Percentiles rank a stretch among this genome's conserved stretches.
Conservation (phyloP, 1,140 invertebrate genomes). For the Gryllus bimaculatus region DNA sequence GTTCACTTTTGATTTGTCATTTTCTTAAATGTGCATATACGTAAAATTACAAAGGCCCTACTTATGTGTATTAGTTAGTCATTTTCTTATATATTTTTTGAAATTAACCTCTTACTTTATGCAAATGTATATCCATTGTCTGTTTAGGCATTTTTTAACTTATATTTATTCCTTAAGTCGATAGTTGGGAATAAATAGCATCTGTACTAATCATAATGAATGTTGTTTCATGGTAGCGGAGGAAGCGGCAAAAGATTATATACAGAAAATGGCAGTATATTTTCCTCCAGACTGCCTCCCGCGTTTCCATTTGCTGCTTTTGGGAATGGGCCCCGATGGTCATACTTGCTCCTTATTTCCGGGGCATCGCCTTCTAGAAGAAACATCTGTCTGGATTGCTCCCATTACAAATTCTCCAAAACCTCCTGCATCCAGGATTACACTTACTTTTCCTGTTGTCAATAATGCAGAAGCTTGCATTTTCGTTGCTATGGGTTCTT, state of each 20-base stretch:
- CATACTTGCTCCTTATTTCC: constrained; percentile 98
- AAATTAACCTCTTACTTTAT: too few relatives aligned
- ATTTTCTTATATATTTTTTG: too few relatives aligned
- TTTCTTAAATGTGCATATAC: too few relatives aligned
- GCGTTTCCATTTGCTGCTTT: constrained; percentile 75
- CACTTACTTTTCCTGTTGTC: constrained; percentile 85
- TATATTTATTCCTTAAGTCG: neutral
- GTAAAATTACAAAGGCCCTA: too few relatives aligned
- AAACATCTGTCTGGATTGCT: constrained; percentile 62
- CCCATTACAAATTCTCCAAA: constrained; percentile 90
- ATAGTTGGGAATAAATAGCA: neutral
- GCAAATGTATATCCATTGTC: too few relatives aligned
- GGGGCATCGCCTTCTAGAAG: constrained; percentile 60
- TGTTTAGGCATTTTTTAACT: too few relatives aligned
- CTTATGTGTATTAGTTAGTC: too few relatives aligned
- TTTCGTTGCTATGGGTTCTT: constrained; percentile 72
- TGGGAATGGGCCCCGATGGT: constrained; percentile 97
- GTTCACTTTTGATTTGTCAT: too few relatives aligned
- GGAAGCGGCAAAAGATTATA: constrained; percentile 75
- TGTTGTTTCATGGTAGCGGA: constrained; percentile 38
- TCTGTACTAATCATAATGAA: neutral
- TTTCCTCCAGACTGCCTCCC: constrained; percentile 52
- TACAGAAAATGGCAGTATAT: constrained; percentile 49
- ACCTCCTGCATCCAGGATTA: constrained; percentile 82
- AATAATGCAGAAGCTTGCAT: constrained; percentile 77